Evolutionary conservation across 2,113 vertebrate genomes (phyloP).

Genomic region (Myxocyprinus asiaticus): DNA sequence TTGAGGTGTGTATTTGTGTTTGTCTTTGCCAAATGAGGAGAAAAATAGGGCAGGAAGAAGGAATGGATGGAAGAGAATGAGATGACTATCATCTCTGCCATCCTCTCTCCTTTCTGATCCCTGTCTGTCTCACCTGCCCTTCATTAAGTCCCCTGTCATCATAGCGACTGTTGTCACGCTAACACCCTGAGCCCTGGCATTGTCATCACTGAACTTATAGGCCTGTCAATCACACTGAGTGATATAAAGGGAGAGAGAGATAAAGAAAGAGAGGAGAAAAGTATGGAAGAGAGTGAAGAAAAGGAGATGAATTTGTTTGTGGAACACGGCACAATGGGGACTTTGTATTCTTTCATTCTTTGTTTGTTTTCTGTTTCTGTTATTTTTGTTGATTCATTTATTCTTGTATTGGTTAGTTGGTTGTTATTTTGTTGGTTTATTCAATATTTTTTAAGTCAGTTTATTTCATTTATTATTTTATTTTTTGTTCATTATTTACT

Average conservation of each 20-base stretch:
- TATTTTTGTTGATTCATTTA: too few species aligned
- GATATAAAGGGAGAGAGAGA: constrained; percentile 52
- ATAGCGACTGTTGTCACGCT: constrained; percentile 70
- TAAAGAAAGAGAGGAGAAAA: background rate
- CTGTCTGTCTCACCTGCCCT: constrained; percentile 18
- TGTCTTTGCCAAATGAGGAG: too few species aligned
- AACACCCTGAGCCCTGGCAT: constrained; percentile 64
- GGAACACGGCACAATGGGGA: too few species aligned
- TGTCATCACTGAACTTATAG: constrained; percentile 77
- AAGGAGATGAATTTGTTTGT: background rate
- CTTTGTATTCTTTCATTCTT: too few species aligned
- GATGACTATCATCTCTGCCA: constrained; percentile 53
- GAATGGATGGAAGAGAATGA: background rate
- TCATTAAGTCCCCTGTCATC: constrained; percentile 66
- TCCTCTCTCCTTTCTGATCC: constrained; percentile 37
- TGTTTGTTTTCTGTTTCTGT: too few species aligned
- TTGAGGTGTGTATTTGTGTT: constrained; percentile 24
- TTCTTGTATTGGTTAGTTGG: too few species aligned
- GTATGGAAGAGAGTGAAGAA: constrained; percentile 26
- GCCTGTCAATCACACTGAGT: constrained; percentile 71
- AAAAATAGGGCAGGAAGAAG: constrained; percentile 42
- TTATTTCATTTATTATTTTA: too few species aligned
- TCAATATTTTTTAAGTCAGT: too few species aligned
- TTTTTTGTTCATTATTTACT: too few species aligned
- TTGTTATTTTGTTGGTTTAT: too few species aligned